Evolutionary conservation across 2,797 vertebrate genomes (phyloP).

Genomic region (Choloepus didactylus): DNA sequence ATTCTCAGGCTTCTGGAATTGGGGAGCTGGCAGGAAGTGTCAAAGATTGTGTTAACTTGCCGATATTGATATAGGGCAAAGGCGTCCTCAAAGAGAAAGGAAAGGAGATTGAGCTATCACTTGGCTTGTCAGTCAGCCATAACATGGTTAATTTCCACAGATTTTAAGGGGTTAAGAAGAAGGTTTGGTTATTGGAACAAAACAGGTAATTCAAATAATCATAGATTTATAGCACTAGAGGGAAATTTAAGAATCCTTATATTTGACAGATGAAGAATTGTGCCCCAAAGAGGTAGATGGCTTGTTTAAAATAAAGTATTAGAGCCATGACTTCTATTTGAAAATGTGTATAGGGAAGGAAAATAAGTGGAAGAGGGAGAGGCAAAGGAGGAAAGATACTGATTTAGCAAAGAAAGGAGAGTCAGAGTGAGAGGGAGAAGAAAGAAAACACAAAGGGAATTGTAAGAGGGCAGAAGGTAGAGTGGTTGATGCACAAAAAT

Average conservation of each 20-base stretch:
- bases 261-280: conserved; percentile 1
- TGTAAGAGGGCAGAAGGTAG: background rate
- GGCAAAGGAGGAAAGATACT: background rate
- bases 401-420: background rate
- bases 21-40: background rate
- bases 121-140: background rate
- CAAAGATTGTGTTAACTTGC: background rate
- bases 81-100: background rate
- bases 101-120: background rate
- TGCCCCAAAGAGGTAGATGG: conserved; percentile 1
- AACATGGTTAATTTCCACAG: conserved; percentile 8
- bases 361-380: background rate
- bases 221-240: background rate
- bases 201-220: conserved; percentile 4
- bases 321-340: background rate
- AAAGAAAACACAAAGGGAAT: background rate
- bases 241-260: conserved; percentile 22
- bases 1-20: background rate
- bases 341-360: conserved; percentile 19
- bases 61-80: background rate
- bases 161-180: conserved; percentile 4
- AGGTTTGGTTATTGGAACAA: conserved; percentile 8
- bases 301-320: background rate
- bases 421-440: background rate
- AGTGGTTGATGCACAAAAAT: background rate